Conservation (phyloP, 2,797 vertebrate genomes). For the Rachycentron canadum region DNA sequence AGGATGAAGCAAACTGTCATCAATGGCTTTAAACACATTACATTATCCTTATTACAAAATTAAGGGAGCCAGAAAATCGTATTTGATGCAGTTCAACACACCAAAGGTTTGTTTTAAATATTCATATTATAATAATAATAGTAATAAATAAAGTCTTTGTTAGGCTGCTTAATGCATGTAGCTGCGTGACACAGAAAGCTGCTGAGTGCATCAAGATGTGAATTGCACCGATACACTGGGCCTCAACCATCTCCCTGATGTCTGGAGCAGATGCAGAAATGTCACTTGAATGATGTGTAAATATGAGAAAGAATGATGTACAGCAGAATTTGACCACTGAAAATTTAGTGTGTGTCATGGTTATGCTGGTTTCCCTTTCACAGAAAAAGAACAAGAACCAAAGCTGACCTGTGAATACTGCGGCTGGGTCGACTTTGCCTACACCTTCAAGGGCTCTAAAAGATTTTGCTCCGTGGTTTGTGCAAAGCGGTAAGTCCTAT, state of each 20-base stretch:
- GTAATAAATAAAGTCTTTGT: too few relatives aligned
- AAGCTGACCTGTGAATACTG: constrained; percentile 98
- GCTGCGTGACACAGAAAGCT: not conserved
- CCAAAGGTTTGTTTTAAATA: not conserved
- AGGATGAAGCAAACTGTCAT: not conserved
- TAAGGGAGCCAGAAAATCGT: not conserved
- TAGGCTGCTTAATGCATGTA: not conserved
- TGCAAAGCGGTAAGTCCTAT: constrained; percentile 91
- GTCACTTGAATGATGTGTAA: not conserved
- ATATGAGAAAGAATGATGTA: too few relatives aligned
- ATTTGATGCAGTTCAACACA: not conserved
- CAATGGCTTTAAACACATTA: not conserved
- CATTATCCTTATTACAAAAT: not conserved
- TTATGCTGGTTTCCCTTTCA: not conserved
- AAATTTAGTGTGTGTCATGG: not conserved
- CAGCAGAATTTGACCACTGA: not conserved
- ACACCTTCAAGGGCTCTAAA: constrained; percentile 97
- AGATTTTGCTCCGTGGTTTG: constrained; percentile 97
- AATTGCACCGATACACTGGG: not conserved
- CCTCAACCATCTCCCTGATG: not conserved
- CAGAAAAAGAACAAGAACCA: constrained; percentile 92
- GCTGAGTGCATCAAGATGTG: not conserved
- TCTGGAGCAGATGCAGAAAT: not conserved
- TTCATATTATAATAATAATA: too few relatives aligned
- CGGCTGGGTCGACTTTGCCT: constrained; percentile 95